Evolutionary conservation across 1,140 invertebrate genomes (phyloP), one percentile per base, ranked within the genome.

Genomic region (Odontomachus brunneus): DNA sequence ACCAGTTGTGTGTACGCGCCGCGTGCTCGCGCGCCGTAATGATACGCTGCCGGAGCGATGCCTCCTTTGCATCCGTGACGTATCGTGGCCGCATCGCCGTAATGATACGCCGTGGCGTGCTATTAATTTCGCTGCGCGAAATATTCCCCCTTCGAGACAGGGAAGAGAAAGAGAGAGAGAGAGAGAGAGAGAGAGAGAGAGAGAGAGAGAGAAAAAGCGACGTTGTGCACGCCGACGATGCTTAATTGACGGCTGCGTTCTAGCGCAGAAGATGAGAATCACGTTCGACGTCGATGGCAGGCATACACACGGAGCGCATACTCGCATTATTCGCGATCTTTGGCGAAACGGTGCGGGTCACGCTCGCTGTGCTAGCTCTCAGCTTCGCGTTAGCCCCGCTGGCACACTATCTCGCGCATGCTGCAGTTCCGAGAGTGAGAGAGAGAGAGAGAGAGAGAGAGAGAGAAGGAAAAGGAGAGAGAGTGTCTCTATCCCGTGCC

Each of bases 271-370:
- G 75, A 69, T 69, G 65, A 57, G 63, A 69, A 69, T 69, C 22
- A 38, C 24, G 72, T 19, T 60, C 24, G 38, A 69, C 62, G 75
- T 78, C 38, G 33, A 12, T 33, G 38, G 29, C 33, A 48, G 33
- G 38, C 12, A 24, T 33, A 33, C 24, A 65, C 49, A 19, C 33
- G 12, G 65, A 15, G 65, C 19, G 15, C 49, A 66, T 80, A 80
- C 75, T 71, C 75, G 75, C 75, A 80, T 80, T 80, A 80, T 80
- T 80, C 38, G 75, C 75, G 53, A 80, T 80, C 65, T 80, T 80
- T 80, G 33, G 65, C 53, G 33, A 69, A 80, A 57, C 74, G 22
- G 74, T 63, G 33, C 33, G 75, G 66, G 75, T 80, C 75, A 71
- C 65, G 75, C 38, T 80, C 65, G 38, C 38, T 44, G 3, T 44